Evolutionary conservation across 2,888 invertebrate genomes (phyloP), one percentile per base, ranked within the genome.

Genomic region (Ophioninae sp.): DNA sequence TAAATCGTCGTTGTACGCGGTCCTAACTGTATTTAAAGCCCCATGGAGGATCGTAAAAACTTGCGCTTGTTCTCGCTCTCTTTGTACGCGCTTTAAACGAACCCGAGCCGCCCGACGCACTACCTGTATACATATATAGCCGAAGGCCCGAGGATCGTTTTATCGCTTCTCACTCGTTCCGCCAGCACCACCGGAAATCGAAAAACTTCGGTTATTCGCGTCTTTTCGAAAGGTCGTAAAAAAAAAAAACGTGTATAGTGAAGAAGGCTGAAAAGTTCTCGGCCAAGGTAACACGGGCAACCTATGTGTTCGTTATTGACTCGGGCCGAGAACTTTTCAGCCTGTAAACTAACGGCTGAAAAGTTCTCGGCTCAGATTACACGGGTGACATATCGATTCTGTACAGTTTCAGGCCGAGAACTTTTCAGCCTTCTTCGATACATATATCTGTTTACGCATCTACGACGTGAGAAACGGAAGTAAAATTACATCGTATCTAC

Each of bases 1-100:
- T 84, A 84, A 84, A 81, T 81, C 83, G 78, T 83, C 81, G 78
- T 84, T 83, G 69, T 79, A 75, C 74, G 50, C 41, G 41, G 41
- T 10, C 57, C 50, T 69, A 65, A 75, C 81, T 67, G 41, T 79
- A 74, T 81, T 74, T 79, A 69, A 61, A 70, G 77, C 37, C 59
- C 75, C 70, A 65, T 72, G 77, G 62, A 79, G 70, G 74, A 84
- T 84, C 83, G 59, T 84, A 84, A 84, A 81, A 84, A 78, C 75
- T 78, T 65, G 72, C 41, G 76, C 50, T n/a, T 65, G 65, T 70
- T 23, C 62, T n/a, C 41, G 57, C 23, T 39, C n/a, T 37, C 6
- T 20, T 39, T 61, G 8, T 61, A 41, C 21, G 44, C 41, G 23
- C 41, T 7, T 10, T 7, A 8, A 41, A 10, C 41, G 41, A 41